Conservation (phyloP, 2,888 invertebrate genomes). For the Drymonia ruficornis region DNA sequence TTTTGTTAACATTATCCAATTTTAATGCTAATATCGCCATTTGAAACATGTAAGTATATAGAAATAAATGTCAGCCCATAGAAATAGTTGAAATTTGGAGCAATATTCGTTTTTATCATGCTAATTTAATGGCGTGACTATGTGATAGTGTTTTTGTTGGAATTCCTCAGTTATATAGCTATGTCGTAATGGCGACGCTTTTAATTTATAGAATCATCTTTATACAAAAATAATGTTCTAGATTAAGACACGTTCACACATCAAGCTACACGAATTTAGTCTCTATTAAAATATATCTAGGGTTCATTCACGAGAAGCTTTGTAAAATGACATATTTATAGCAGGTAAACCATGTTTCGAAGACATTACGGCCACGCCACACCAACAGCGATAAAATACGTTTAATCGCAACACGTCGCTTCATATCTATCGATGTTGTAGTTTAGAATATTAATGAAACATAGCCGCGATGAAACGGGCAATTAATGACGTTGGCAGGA, state of each 20-base stretch:
- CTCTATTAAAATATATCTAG: too few relatives aligned
- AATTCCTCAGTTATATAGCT: conserved; percentile 14
- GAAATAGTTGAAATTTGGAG: conserved; percentile 47
- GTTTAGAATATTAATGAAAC: conserved; percentile 73
- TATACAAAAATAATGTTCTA: too few relatives aligned
- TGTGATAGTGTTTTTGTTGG: conserved; percentile 32
- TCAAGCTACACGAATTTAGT: too few relatives aligned
- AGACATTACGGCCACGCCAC: conserved; percentile 3
- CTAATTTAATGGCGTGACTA: conserved; percentile 52
- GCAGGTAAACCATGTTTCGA: background rate
- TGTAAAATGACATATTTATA: too few relatives aligned
- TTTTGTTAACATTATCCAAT: too few relatives aligned
- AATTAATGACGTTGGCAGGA: conserved; percentile 74
- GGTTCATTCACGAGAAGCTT: too few relatives aligned
- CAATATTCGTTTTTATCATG: conserved; percentile 57
- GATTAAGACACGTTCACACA: background rate
- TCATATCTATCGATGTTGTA: conserved; percentile 49
- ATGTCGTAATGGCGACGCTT: too few relatives aligned
- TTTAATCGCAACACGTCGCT: background rate
- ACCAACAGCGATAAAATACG: conserved; percentile 5
- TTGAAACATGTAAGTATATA: conserved; percentile 19
- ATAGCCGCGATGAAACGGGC: conserved; percentile 73
- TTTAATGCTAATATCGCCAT: background rate
- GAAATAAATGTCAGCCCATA: conserved; percentile 42
- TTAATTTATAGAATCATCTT: too few relatives aligned